Percentiles rank a stretch among this genome's conserved stretches.
Conservation (phyloP, 2,797 vertebrate genomes). For the Neosilurus hyrtlii region DNA sequence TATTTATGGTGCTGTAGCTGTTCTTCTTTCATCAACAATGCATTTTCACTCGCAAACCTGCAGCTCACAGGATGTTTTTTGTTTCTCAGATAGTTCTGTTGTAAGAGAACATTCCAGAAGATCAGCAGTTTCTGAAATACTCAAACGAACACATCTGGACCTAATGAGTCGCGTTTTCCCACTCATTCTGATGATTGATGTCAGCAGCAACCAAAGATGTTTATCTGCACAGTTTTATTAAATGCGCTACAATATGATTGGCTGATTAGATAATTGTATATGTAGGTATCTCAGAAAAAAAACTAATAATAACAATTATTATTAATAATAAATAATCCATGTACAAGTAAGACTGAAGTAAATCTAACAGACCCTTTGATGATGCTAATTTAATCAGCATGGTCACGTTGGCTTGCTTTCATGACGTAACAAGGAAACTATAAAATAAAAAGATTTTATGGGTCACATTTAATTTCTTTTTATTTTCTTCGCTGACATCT, state of each 20-base stretch:
- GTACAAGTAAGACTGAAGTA: background rate
- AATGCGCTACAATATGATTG: background rate
- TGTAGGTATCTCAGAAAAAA: background rate
- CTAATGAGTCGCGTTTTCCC: background rate
- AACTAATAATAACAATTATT: background rate
- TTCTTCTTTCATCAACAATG: too few relatives aligned
- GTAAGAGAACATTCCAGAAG: background rate
- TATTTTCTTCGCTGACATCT: conserved; percentile 11
- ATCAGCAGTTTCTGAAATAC: conserved; percentile 12
- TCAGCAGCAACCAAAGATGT: background rate
- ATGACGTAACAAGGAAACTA: background rate
- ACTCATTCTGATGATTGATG: background rate
- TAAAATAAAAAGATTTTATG: conserved; percentile 21
- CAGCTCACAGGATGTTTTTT: background rate
- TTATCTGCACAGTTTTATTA: background rate
- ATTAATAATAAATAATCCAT: background rate
- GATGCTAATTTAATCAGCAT: conserved; percentile 28
- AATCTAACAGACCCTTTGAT: conserved; percentile 5
- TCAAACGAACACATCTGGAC: background rate
- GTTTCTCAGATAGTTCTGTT: background rate
- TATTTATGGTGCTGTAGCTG: too few relatives aligned
- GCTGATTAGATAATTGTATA: background rate
- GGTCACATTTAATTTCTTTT: background rate
- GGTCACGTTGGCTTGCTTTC: background rate
- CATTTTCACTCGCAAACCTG: too few relatives aligned